Conservation (phyloP, 2,113 vertebrate species). For the Bucco capensis region DNA sequence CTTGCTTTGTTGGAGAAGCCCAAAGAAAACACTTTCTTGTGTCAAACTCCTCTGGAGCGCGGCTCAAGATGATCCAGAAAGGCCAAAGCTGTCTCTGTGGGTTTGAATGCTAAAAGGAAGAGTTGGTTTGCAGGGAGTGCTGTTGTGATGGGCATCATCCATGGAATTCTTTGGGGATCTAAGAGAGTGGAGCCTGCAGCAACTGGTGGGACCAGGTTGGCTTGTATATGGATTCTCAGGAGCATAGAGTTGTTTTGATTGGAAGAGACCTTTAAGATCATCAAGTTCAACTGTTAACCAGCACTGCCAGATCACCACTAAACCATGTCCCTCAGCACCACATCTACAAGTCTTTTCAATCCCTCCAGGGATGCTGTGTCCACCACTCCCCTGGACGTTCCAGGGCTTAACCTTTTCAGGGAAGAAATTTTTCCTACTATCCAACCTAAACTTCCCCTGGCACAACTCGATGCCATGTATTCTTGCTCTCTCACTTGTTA, state of each 20-base stretch:
- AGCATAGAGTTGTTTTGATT: not conserved
- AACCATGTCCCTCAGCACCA: too few relatives aligned
- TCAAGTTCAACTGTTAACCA: too few relatives aligned
- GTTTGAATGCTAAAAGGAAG: not conserved
- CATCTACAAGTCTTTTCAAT: too few relatives aligned
- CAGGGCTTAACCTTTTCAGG: too few relatives aligned
- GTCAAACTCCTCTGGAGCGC: not conserved
- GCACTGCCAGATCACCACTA: too few relatives aligned
- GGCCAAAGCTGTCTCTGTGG: not conserved
- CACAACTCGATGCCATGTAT: too few relatives aligned
- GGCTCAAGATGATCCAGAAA: not conserved
- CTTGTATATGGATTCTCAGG: not conserved
- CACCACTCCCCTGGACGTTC: too few relatives aligned
- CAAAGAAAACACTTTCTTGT: not conserved
- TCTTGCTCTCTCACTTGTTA: too few relatives aligned
- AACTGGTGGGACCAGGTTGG: not conserved
- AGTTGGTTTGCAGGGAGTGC: not conserved
- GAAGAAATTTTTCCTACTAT: too few relatives aligned
- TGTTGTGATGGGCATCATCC: not conserved
- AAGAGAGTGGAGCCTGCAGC: not conserved
- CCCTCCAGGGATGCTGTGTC: too few relatives aligned
- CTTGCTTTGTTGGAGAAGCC: not conserved
- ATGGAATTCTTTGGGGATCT: not conserved
- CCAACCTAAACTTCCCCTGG: too few relatives aligned
- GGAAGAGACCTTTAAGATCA: too few relatives aligned